phyloP scores from a whole-genome alignment of 2,113 vertebrate genomes.

The Engraulis encrasicolus region DNA sequence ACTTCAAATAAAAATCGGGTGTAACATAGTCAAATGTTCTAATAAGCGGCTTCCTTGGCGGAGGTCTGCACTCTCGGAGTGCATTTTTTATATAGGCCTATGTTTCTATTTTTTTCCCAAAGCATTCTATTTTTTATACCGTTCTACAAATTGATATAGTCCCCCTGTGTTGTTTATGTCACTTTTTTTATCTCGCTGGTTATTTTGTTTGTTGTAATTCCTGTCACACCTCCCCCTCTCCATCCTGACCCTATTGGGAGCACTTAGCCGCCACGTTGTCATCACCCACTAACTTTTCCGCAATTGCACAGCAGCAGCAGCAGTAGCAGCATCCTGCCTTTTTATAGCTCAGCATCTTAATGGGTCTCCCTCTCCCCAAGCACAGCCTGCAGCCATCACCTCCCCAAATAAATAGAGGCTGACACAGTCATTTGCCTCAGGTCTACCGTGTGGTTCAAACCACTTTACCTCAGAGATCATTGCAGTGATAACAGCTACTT shows the following conservation, averaged over 20 bases:
- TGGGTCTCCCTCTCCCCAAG: constrained; percentile 88
- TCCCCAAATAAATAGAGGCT: constrained; percentile 99
- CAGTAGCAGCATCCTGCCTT: constrained; percentile 80
- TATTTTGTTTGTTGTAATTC: background rate
- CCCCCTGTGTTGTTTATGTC: background rate
- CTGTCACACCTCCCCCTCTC: constrained; percentile 31
- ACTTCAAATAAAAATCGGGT: too few species aligned
- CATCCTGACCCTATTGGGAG: constrained; percentile 71
- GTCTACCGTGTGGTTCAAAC: constrained; percentile 94
- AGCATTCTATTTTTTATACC: too few species aligned
- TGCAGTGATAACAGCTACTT: constrained; percentile 99
- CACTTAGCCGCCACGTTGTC: constrained; percentile 96
- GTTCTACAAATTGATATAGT: background rate
- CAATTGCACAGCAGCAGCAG: constrained; percentile 90
- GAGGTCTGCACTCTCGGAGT: too few species aligned
- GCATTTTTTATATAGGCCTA: too few species aligned
- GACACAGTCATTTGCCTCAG: constrained; percentile 99
- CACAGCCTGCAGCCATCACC: constrained; percentile 90
- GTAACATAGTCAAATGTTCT: too few species aligned
- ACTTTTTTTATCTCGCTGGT: too few species aligned
- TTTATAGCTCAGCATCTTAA: constrained; percentile 94
- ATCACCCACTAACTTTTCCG: constrained; percentile 96
- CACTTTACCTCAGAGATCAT: constrained; percentile 98
- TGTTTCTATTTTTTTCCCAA: too few species aligned
- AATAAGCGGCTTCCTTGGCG: too few species aligned